These are phyloP conservation scores for Gallinago jamesoni DNA, from an alignment of 2,113 vertebrate genomes.

Conservation along the genomic window DNA sequence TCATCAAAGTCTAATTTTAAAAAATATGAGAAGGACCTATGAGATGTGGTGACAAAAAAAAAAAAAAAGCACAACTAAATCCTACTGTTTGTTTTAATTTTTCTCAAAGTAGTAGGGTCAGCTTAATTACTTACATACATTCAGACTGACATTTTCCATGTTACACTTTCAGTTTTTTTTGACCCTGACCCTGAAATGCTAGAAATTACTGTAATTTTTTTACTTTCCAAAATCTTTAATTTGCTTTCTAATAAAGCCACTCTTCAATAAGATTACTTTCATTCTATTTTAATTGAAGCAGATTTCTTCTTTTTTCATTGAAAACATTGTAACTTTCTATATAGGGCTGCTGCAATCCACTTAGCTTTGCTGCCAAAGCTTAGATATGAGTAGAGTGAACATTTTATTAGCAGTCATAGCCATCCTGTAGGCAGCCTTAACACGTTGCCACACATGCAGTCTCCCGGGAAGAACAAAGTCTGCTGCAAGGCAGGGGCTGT, in stretches of 20 bases:
- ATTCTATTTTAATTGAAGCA: neutral
- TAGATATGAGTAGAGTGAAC: neutral
- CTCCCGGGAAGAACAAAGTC: slow-evolving; percentile 1
- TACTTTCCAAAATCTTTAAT: neutral
- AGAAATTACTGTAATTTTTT: neutral
- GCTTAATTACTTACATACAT: neutral
- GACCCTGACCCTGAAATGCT: neutral
- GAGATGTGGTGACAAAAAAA: neutral
- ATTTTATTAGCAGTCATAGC: neutral
- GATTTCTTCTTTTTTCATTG: neutral
- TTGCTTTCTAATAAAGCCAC: neutral
- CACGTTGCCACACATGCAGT: neutral
- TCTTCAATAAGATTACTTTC: neutral
- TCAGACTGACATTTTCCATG: neutral
- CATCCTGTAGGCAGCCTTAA: neutral
- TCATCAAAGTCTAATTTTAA: neutral
- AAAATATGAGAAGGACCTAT: neutral
- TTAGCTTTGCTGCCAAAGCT: neutral
- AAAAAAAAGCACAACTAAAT: no score
- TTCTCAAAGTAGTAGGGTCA: neutral
- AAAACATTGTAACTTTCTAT: rapidly evolving
- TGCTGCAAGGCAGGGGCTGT: neutral
- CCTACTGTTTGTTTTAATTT: neutral
- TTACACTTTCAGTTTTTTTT: neutral
- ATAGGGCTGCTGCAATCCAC: neutral